Evolutionary conservation across 2,888 invertebrate genomes (phyloP).

Genomic region (Tineola bisselliella): DNA sequence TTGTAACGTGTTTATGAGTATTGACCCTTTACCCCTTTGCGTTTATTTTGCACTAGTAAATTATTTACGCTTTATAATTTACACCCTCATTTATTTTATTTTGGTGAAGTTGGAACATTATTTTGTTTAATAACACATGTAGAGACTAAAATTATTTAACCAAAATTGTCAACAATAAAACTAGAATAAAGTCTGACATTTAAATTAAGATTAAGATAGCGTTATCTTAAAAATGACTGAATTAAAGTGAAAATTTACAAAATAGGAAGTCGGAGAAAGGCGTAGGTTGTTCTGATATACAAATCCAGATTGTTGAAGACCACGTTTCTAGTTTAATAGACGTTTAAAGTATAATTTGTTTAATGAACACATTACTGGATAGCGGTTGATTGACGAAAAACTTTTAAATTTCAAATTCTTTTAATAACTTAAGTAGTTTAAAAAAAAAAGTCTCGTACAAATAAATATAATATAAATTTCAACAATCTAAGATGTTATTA

Average conservation of each 20-base stretch:
- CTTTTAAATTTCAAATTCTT: too few relatives aligned
- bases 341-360: neutral
- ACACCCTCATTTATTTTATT: too few relatives aligned
- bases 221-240: slow-evolving; percentile 41
- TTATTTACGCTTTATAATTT: neutral
- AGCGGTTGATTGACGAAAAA: neutral
- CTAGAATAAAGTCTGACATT: neutral
- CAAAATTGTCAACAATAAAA: neutral
- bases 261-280: slow-evolving; percentile 18
- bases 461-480: too few relatives aligned
- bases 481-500: too few relatives aligned
- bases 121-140: too few relatives aligned
- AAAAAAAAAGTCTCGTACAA: too few relatives aligned
- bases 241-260: slow-evolving; percentile 39
- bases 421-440: too few relatives aligned
- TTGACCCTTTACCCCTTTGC: neutral
- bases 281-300: neutral
- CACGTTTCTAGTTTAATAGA: neutral
- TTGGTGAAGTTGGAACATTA: too few relatives aligned
- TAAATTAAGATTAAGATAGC: slow-evolving; percentile 38
- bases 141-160: too few relatives aligned
- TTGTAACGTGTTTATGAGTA: neutral
- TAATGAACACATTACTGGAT: neutral
- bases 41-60: neutral
- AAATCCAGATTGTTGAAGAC: neutral